These are phyloP conservation scores for Austrolebias charrua DNA, from an alignment of 2,797 vertebrate genomes.

Conservation along the genomic window DNA sequence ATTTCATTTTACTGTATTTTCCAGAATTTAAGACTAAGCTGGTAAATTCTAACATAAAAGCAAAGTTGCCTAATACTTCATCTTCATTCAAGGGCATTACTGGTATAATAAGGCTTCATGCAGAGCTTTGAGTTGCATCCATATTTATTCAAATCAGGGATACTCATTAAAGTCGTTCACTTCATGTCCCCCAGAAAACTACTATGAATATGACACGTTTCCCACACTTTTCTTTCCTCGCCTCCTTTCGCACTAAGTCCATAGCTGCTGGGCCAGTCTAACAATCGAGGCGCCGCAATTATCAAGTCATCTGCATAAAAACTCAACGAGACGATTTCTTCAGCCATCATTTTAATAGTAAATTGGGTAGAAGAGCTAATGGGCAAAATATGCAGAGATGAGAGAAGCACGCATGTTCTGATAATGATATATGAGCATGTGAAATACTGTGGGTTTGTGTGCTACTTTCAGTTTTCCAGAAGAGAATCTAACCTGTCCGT, in stretches of 20 bases:
- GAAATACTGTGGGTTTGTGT: slow-evolving; percentile 37
- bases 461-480: slow-evolving; percentile 47
- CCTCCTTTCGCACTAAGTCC: slow-evolving; percentile 4
- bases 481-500: slow-evolving; percentile 19
- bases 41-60: too few relatives aligned
- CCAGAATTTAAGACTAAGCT: too few relatives aligned
- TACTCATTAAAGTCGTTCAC: too few relatives aligned
- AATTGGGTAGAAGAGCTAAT: slow-evolving; percentile 13
- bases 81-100: too few relatives aligned
- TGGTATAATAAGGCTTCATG: background rate
- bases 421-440: slow-evolving; percentile 20
- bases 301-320: slow-evolving; percentile 54
- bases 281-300: slow-evolving; percentile 17
- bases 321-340: slow-evolving; percentile 40
- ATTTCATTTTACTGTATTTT: too few relatives aligned
- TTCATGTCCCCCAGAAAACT: background rate
- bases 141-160: too few relatives aligned
- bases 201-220: background rate
- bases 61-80: too few relatives aligned
- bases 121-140: too few relatives aligned
- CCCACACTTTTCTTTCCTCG: background rate
- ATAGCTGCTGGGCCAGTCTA: slow-evolving; percentile 1
- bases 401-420: background rate
- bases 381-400: slow-evolving; percentile 10
- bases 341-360: slow-evolving; percentile 34